Base-by-base conservation (phyloP, 2,888 invertebrate genomes). In the Omphaloscelis lunosa region DNA sequence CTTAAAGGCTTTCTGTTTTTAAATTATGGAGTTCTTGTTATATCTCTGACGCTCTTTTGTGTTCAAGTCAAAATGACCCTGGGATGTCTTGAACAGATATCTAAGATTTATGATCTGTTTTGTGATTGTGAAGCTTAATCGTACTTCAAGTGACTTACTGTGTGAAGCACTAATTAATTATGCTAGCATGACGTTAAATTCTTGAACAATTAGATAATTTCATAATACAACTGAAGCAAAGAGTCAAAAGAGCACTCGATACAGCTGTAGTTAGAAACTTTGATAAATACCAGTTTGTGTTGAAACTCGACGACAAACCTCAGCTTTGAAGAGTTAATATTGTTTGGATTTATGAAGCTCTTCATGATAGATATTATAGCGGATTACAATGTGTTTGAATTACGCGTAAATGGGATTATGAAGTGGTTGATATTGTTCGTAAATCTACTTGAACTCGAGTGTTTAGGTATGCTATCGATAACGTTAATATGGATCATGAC, bases 151-250 rank as follows among this genome's bases (percentile, higher is more conserved):
- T 72, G 62, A 56, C 72, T 75, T 51, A 41, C 66, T 75, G 77
- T 61, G 67, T 85, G 59, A 70, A 77, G 29, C 61, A 70, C 58
- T 83, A 63, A 86, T 83, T 77, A 85, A 83, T 82, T 81, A 67
- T 70, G 15, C 34, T 59, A 15, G 27, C 1, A 17, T 53, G 23
- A 15, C 27, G 17, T 63, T 48, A 12, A 27, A 48, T 58, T 61
- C 15, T 51, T 39, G 39, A 17, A 45, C 2, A n/a, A 11, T 61
- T 58, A 34, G n/a, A 56, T 45, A 7, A 48, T 20, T 41, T 73
- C 12, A 45, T 53, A 34, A 67, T 15, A 56, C 0, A 41, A 45
- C 20, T 48, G 5, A 45, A 41, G n/a, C 8, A 34, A 79, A 58
- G 11, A 66, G 48, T 48, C 48, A 48, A 75, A 62, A 68, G 34